Conservation (phyloP, 2,113 vertebrate genomes). For the Pogona vitticeps region DNA sequence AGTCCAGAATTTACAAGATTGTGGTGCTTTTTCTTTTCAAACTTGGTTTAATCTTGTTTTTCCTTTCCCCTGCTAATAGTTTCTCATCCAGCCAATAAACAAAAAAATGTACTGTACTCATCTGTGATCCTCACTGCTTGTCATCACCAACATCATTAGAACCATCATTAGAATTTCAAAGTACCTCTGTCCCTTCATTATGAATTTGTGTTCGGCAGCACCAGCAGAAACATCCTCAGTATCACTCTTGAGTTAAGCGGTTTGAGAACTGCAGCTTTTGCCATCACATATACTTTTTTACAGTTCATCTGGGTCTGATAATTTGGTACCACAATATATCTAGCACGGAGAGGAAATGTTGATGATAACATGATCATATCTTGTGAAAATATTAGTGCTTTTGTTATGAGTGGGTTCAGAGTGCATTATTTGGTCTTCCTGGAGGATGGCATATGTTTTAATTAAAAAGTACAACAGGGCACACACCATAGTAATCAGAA, state of each 20-base stretch:
- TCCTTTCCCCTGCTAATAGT: background rate
- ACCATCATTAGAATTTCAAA: background rate
- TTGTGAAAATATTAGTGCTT: conserved; percentile 4
- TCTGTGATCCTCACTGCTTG: too few species aligned
- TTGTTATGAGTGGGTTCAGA: background rate
- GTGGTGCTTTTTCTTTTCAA: background rate
- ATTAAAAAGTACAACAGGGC: conserved; percentile 9
- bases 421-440: background rate
- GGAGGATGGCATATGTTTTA: conserved; percentile 9
- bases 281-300: conserved; percentile 7
- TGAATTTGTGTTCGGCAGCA: background rate
- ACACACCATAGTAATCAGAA: background rate
- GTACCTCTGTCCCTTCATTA: background rate
- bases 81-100: background rate
- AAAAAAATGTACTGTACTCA: background rate
- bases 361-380: background rate
- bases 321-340: conserved; percentile 31
- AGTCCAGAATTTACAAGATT: background rate
- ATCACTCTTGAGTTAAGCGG: background rate
- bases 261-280: background rate
- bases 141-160: background rate
- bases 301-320: background rate
- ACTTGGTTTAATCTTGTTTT: background rate
- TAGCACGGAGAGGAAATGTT: background rate
- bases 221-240: background rate